phyloP scores from a whole-genome alignment of 2,797 vertebrate species.

The Triplophysa bombifrons region DNA sequence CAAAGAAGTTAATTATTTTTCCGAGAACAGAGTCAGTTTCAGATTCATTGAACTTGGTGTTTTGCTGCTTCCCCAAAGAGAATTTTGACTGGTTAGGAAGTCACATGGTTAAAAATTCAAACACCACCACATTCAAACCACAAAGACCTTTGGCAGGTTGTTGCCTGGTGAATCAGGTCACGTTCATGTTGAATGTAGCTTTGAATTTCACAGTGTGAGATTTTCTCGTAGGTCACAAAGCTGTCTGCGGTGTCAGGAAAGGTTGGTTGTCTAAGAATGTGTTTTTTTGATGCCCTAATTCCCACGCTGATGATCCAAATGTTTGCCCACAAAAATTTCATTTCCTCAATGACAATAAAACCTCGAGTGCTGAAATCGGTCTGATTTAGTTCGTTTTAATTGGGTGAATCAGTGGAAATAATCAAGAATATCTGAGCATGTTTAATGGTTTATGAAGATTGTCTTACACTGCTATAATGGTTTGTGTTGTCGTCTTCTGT shows the following conservation, averaged over 20 bases:
- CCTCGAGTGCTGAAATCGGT: neutral
- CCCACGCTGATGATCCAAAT: neutral
- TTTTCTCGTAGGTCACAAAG: constrained; percentile 54
- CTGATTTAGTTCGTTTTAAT: neutral
- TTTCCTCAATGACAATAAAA: neutral
- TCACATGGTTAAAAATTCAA: neutral
- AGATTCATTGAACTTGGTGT: neutral
- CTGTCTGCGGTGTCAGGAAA: constrained; percentile 53
- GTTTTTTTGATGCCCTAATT: neutral
- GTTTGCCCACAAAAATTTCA: neutral
- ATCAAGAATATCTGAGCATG: neutral
- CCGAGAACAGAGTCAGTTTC: neutral
- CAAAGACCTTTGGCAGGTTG: neutral
- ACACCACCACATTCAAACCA: neutral
- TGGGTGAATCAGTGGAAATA: neutral
- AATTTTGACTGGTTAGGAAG: neutral
- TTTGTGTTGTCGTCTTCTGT: neutral
- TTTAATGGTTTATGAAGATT: neutral
- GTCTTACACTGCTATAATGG: neutral
- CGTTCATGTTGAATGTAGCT: constrained; percentile 3
- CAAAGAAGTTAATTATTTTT: too few species aligned
- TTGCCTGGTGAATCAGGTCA: neutral
- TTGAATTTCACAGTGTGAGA: constrained; percentile 34
- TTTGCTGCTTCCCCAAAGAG: neutral
- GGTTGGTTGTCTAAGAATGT: constrained; percentile 50